Evolutionary conservation across 2,888 invertebrate genomes (phyloP), one percentile per base, ranked within the genome.

Genomic region (Noctuana brunneofusca): DNA sequence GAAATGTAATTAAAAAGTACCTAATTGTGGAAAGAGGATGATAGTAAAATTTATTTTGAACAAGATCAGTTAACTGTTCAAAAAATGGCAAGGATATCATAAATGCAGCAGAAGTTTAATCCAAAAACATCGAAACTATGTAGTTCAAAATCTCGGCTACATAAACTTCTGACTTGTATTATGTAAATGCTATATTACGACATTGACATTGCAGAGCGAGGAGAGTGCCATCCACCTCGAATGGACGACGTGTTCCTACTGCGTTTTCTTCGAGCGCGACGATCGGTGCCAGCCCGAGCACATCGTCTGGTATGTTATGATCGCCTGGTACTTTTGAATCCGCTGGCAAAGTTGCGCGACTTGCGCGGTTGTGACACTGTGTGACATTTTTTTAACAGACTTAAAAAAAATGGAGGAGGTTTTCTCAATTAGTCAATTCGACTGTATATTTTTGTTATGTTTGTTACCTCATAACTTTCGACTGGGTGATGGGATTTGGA

Each of bases 171-270:
- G 14, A 14, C 30, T 12, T 4, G 18, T 18, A 46, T 43, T 38
- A 22, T 54, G 27, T 14, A 46, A 14, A 20, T 35, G 12, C 9
- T 48, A 9, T 43, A 41, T 53, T 53, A 20, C 22, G 56, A 52
- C 64, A 58, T 32, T 50, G 64, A 67, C 66, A 66, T 86, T 89
- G 16, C 86, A 96, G 96, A 94, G 73, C 92, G 93, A 71, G 95
- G 95, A 3, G 95, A 95, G 69, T 95, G 94, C 76, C 86, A 86
- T 56, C 96, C 95, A 9, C 94, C 94, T 38, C 91, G 96, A 63
- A 94, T 93, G 74, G 96, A 96, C 78, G 95, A 96, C 75, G 93
- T 92, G 6, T 96, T 94, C 78, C 84, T 96, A 46, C 83, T 95
- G 58, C 92, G 95, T 70, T 96, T 96, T 78, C 87, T 96, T 55